Percentiles rank a stretch among this genome's conserved stretches.
Evolutionary conservation across 2,888 invertebrate species (phyloP).

Genomic region (Eupithecia subfuscata): DNA sequence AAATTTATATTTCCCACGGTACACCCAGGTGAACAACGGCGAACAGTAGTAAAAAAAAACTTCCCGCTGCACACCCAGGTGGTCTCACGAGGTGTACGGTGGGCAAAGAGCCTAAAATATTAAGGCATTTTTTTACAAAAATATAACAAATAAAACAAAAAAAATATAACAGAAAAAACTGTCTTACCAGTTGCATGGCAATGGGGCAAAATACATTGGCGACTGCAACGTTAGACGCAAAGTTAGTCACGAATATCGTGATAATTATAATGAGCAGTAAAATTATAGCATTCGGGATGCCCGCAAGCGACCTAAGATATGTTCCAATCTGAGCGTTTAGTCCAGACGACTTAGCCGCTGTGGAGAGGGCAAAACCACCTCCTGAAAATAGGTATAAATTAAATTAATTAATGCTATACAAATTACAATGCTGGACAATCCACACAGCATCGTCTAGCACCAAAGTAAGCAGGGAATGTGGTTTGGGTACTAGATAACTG

Average conservation of each 20-base stretch:
- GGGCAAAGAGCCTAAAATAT: too few relatives aligned
- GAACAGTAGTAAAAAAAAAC: too few relatives aligned
- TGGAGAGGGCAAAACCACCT: constrained; percentile 67
- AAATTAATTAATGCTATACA: neutral
- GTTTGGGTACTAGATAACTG: too few relatives aligned
- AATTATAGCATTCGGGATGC: constrained; percentile 51
- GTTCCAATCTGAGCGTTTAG: constrained; percentile 63
- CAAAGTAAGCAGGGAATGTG: neutral
- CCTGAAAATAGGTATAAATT: constrained; percentile 52
- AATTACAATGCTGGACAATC: neutral
- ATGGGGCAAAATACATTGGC: constrained; percentile 69
- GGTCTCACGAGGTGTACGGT: too few relatives aligned
- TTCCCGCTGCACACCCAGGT: too few relatives aligned
- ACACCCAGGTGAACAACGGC: too few relatives aligned
- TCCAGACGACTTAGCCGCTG: constrained; percentile 57
- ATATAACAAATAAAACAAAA: too few relatives aligned
- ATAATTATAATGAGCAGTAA: constrained; percentile 59
- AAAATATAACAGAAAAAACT: neutral
- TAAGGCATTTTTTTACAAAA: neutral
- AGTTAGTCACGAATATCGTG: constrained; percentile 66
- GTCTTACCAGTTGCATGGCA: constrained; percentile 66
- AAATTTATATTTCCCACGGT: too few relatives aligned
- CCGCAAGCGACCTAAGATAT: constrained; percentile 45
- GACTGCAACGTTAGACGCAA: constrained; percentile 74
- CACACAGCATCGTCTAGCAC: neutral